Conservation (phyloP, 1,140 invertebrate genomes). For the Rhynchophorus ferrugineus region DNA sequence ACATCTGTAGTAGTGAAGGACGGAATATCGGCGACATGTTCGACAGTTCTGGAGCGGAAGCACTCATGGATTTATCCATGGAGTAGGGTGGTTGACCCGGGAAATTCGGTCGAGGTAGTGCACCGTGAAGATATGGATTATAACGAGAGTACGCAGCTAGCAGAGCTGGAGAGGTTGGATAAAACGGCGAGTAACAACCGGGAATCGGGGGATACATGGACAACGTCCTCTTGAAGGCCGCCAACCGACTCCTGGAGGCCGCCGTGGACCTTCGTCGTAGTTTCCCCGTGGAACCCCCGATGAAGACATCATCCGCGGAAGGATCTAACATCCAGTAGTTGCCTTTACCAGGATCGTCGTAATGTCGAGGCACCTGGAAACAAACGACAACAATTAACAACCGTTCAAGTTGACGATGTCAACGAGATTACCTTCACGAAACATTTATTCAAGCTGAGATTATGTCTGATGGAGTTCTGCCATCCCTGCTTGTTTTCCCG, state of each 20-base stretch:
- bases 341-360: constrained; percentile 90
- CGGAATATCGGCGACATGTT: constrained; percentile 23
- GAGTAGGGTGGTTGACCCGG: constrained; percentile 26
- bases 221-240: constrained; percentile 73
- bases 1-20: constrained; percentile 33
- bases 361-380: constrained; percentile 69
- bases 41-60: constrained; percentile 17
- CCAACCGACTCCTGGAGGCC: constrained; percentile 73
- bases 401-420: background rate
- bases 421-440: constrained; percentile 69
- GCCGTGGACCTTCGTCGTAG: constrained; percentile 79
- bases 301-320: constrained; percentile 93
- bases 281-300: constrained; percentile 95
- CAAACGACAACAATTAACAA: background rate
- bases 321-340: constrained; percentile 97
- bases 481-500: constrained; percentile 96
- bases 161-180: constrained; percentile 20
- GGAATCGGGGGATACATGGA: constrained; percentile 45
- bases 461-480: constrained; percentile 98
- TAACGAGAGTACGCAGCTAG: constrained; percentile 30
- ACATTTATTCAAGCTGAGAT: constrained; percentile 95
- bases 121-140: constrained; percentile 33
- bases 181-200: constrained; percentile 24
- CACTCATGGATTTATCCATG: constrained; percentile 18
- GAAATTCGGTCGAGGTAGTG: constrained; percentile 14